Base-by-base conservation (phyloP, 2,797 vertebrate species). In the Gephyroberyx darwinii region DNA sequence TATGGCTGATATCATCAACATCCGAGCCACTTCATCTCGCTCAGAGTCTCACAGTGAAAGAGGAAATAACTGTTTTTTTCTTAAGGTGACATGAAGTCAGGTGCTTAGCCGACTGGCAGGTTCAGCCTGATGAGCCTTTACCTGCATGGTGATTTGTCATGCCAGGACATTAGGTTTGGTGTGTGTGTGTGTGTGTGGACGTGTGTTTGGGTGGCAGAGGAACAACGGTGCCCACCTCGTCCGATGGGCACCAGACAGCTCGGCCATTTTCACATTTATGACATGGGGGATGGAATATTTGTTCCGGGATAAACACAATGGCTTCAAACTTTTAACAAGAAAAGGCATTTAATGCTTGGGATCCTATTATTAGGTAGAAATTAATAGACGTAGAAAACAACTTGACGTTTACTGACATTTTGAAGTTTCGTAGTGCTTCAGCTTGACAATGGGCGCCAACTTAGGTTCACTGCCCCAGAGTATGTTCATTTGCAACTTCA, bases 1-100 rank as follows among this genome's bases (percentile, higher is more conserved):
- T 82, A 61, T 63, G 82, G 87, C 86, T 83, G 88, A 89, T 89
- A 88, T 84, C 85, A 88, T 92, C 89, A 90, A 86, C 88, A 89
- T 86, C 78, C 74, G 33, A 78, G 71, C 43, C 35, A 78, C 87
- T 88, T 90, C 85, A 89, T 91, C 89, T 85, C 5, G 13, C 56
- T 55, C 41, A 0, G 51, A 74, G 68, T 82, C 72, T 78, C 61
- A 51, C 26, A 47, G 17, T 51, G 62, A 63, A 14, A 37, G 67
- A 77, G 72, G 73, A 82, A 90, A 88, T 77, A 71, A 58, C 65
- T 31, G 56, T 76, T 83, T 82, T 82, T 61, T 57, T 71, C 37
- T 74, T 56, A 48, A 75, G 64, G 65, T 78, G 77, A 77, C 74
- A 74, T 19, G 53, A 77, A 84, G 65, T 81, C 66, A 58, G 63